Base-by-base conservation (phyloP, 1,140 invertebrate genomes). In the Ooceraea biroi region DNA sequence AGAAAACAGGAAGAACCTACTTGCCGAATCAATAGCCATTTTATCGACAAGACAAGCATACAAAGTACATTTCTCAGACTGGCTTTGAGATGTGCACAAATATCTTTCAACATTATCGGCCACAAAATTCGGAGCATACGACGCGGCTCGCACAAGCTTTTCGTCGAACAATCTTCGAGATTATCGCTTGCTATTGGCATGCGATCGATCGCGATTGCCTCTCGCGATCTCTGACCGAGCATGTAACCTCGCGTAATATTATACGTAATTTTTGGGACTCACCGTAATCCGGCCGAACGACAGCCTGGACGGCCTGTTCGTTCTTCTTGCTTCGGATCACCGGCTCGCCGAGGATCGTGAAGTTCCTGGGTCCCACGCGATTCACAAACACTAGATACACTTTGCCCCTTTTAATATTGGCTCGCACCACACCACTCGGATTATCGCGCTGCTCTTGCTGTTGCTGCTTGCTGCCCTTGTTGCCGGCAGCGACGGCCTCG, bases 381-480 rank as follows among this genome's bases (percentile, higher is more conserved):
- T 95, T 95, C 90, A 96, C 96, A 94, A 96, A 96, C 93, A 96
- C 95, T 92, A 96, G 93, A 94, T 96, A 96, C 92, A 95, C 95
- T 91, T 95, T 95, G 80, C 96, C 95, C 86, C 95, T 94, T 89
- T 96, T 96, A 89, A 96, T 95, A 90, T 96, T 96, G 78, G 95
- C 95, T 78, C 95, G 93, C 88, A 96, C 94, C 78, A 95, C 91
- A 84, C 93, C 95, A 88, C 94, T 92, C 80, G 85, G 84, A 90
- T 92, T 90, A 83, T 92, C 90, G 77, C 90, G 88, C 22, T 91
- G 86, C 68, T 87, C 72, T 14, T 88, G 60, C 10, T 82, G 82
- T 46, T 85, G 85, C 48, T 86, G 83, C 36, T 83, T 77, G 19
- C 36, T 46, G 41, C 44, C 52, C 58, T 86, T 85, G 72, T 84